Base-by-base conservation (phyloP, 2,113 vertebrate species). In the Accipiter cooperii region DNA sequence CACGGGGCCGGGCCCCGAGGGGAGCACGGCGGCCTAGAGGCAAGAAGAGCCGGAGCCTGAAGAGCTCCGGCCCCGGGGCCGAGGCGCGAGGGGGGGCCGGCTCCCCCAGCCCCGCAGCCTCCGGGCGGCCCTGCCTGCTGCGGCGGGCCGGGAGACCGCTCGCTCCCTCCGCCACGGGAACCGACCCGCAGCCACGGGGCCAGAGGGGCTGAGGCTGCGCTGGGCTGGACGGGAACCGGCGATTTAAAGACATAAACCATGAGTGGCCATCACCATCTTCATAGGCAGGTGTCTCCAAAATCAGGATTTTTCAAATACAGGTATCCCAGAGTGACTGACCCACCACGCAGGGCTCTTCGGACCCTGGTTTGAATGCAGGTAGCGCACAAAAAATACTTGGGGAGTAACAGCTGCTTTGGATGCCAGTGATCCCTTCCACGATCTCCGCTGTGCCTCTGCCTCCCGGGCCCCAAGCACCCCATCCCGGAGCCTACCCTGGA, bases 111-210 rank as follows among this genome's bases (percentile, higher is more conserved):
- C 34, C 61, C 20, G 7, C 75, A 21, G 79, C 58, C 31, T 19
- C 9, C 47, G 13, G 3, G 15, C 29, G 13, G 22, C 22, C 33
- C 52, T 29, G 54, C 49, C 65, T 13, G 54, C 36, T 9, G 4
- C 2, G 3, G 73, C 7, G 4, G 33, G 42, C 0, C 3, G 58
- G 10, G 46, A 42, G 20, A 20, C 18, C 4, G 0, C 26, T 31
- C 49, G 49, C 51, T 52, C 51, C 16, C n/a, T 8, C 58, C 13
- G 5, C 13, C 28, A 6, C 8, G 1, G 83, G 38, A 33, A 25
- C 20, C 17, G 6, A 9, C 79, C 34, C 2, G 6, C 34, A 8
- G 51, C 25, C 13, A 7, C 6, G 20, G n/a, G 54, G 18, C 8
- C n/a, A 31, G 51, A 36, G 46, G 12, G 52, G 12, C 33, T 60